Evolutionary conservation across 2,113 vertebrate species (phyloP).

Genomic region (Aplodontia rufa): DNA sequence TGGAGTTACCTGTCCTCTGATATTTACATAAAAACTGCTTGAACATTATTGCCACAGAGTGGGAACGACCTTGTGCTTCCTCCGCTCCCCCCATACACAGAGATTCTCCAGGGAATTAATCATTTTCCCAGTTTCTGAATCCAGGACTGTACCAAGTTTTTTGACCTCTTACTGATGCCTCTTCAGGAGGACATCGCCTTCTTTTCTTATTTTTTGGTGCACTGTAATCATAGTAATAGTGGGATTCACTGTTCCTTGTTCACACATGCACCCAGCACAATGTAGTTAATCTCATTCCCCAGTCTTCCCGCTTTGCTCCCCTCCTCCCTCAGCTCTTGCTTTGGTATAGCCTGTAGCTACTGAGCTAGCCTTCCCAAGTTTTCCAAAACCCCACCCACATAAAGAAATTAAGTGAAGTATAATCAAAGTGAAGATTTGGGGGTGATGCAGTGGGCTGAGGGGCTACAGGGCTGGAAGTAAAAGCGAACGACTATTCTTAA

Average conservation of each 20-base stretch:
- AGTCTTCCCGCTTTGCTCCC: no score
- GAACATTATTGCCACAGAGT: background rate
- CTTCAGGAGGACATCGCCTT: no score
- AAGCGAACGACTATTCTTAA: background rate
- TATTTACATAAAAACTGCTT: background rate
- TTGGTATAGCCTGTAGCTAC: background rate
- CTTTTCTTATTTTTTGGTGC: no score
- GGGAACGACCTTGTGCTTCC: background rate
- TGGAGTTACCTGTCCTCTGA: background rate
- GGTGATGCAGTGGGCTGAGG: background rate
- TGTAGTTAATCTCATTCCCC: no score
- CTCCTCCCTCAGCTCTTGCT: background rate
- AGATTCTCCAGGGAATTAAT: background rate
- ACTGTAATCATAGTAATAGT: no score
- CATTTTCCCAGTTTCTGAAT: background rate
- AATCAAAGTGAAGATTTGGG: background rate
- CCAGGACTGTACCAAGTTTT: background rate
- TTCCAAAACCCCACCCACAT: background rate
- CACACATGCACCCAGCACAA: no score
- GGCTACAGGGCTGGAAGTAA: background rate
- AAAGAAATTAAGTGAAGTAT: background rate
- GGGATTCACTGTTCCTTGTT: rapidly evolving
- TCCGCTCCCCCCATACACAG: rapidly evolving
- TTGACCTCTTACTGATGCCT: background rate
- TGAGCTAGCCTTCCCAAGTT: background rate